Evolutionary conservation across 2,888 invertebrate species (phyloP).

Genomic region (Drosophila affinis): DNA sequence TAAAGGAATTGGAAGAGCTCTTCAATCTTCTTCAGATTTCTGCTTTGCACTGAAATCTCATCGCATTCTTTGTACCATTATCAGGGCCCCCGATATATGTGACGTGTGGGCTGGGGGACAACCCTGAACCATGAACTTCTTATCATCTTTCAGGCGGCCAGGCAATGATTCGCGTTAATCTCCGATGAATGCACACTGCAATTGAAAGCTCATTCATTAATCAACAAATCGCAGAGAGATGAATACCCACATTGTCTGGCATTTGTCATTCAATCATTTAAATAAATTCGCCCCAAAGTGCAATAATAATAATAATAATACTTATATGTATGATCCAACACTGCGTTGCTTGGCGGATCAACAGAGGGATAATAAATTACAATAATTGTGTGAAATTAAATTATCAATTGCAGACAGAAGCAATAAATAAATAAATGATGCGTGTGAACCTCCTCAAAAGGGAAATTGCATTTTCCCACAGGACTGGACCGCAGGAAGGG

Average conservation of each 20-base stretch:
- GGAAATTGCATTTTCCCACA: slow-evolving; percentile 71
- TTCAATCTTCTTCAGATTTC: background rate
- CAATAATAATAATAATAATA: slow-evolving; percentile 39
- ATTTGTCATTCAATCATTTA: slow-evolving; percentile 14
- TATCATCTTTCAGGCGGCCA: slow-evolving; percentile 11
- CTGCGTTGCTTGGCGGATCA: slow-evolving; percentile 29
- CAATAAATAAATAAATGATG: slow-evolving; percentile 67
- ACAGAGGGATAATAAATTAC: slow-evolving; percentile 65
- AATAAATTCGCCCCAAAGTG: slow-evolving; percentile 36
- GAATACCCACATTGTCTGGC: slow-evolving; percentile 37
- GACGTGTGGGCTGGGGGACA: background rate
- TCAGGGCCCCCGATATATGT: background rate
- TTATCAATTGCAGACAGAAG: slow-evolving; percentile 71
- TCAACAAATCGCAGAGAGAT: slow-evolving; percentile 30
- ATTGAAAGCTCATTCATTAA: slow-evolving; percentile 29
- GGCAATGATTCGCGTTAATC: slow-evolving; percentile 21
- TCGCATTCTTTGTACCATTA: slow-evolving; percentile 1
- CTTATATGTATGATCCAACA: slow-evolving; percentile 18
- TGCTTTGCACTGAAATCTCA: background rate
- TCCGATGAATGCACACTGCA: slow-evolving; percentile 16
- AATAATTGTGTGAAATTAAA: slow-evolving; percentile 73
- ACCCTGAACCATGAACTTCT: slow-evolving; percentile 40
- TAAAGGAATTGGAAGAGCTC: background rate
- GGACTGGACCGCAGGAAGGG: slow-evolving; percentile 31
- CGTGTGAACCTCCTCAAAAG: slow-evolving; percentile 46